Evolutionary conservation across 2,888 invertebrate genomes (phyloP).

Genomic region (Pediacus dermestoides): DNA sequence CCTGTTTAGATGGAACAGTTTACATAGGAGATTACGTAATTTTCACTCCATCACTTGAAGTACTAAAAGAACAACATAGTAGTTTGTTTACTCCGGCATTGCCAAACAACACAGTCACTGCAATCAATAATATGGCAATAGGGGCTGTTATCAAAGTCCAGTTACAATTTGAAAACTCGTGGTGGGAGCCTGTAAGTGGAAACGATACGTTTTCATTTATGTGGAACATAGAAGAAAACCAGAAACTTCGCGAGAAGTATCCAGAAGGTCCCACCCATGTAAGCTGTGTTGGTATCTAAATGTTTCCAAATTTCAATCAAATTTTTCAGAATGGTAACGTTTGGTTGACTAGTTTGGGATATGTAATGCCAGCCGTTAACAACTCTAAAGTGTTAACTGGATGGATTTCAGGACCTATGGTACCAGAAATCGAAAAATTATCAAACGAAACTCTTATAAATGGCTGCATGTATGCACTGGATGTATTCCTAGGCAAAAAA

Average conservation of each 20-base stretch:
- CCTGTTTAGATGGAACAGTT: conserved; percentile 50
- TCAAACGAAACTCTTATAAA: conserved; percentile 51
- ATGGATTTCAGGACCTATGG: conserved; percentile 63
- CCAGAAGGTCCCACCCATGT: conserved; percentile 32
- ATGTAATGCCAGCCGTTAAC: no score
- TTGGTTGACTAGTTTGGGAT: conserved; percentile 26
- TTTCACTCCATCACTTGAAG: conserved; percentile 50
- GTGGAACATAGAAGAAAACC: conserved; percentile 29
- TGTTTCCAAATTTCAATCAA: no score
- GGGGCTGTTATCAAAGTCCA: conserved; percentile 30
- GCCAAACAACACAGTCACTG: conserved; percentile 25
- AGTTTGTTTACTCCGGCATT: conserved; percentile 27
- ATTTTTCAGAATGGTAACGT: conserved; percentile 19
- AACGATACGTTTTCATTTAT: no score
- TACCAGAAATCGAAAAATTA: conserved; percentile 61
- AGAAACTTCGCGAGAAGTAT: conserved; percentile 32
- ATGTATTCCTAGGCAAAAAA: conserved; percentile 52
- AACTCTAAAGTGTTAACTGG: conserved; percentile 60
- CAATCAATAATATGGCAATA: conserved; percentile 31
- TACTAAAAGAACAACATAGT: conserved; percentile 28
- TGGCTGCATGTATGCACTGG: conserved; percentile 51
- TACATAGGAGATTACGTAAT: conserved; percentile 60
- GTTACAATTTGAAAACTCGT: conserved; percentile 25
- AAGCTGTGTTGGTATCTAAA: no score
- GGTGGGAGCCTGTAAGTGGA: conserved; percentile 32